These are phyloP conservation scores for Hydrolagus colliei DNA, from an alignment of 2,797 vertebrate species.

Conservation along the genomic window DNA sequence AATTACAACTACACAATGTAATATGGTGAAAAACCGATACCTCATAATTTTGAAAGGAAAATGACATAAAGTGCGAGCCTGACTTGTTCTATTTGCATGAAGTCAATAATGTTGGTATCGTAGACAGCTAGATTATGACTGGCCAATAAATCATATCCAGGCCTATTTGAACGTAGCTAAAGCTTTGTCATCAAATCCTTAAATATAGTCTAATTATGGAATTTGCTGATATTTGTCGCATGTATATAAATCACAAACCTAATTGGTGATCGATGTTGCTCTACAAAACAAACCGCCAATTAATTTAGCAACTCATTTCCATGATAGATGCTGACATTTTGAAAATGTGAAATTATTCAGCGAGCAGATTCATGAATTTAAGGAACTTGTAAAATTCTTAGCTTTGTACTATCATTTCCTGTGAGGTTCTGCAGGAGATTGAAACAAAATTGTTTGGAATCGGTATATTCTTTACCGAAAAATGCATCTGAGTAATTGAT, in stretches of 20 bases:
- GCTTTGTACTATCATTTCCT: no score
- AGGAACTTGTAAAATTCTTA: no score
- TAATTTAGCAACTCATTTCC: no score
- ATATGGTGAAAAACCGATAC: neutral
- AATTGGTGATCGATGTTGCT: no score
- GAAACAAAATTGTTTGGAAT: no score
- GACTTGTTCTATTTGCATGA: neutral
- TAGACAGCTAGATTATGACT: neutral
- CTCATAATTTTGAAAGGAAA: neutral
- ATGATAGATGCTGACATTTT: no score
- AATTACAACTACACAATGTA: neutral
- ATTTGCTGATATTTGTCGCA: neutral
- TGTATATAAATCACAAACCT: neutral
- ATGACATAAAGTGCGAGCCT: neutral
- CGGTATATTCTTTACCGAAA: no score
- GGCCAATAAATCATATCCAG: neutral
- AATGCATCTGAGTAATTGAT: no score
- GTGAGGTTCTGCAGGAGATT: no score
- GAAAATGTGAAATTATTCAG: no score
- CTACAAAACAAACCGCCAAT: no score
- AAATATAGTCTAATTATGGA: neutral
- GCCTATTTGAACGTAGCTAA: neutral
- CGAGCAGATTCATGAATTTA: no score
- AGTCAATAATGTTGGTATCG: neutral
- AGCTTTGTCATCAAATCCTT: neutral